Evolutionary conservation across 92 coral and sea anemone species (phyloP).

Genomic region (Ricordea florida): DNA sequence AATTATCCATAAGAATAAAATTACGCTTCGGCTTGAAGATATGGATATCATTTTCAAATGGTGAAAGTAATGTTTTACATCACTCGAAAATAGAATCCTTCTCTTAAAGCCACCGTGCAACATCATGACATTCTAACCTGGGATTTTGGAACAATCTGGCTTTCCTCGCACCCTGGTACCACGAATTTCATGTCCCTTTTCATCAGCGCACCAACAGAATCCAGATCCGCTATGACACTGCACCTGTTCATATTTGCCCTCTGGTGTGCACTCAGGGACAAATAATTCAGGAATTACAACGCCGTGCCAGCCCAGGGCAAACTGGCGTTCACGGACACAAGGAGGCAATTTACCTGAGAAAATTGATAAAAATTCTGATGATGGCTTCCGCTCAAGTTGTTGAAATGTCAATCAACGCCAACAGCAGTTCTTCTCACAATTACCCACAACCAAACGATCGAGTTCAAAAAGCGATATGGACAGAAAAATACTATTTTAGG

Average conservation of each 20-base stretch:
- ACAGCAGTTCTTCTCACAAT: no score
- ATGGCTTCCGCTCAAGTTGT: no score
- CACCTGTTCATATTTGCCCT: constrained; percentile 72
- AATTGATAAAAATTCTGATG: background rate
- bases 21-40: no score
- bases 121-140: constrained; percentile 34
- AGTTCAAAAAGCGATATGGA: no score
- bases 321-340: constrained; percentile 75
- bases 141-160: constrained; percentile 59
- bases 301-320: constrained; percentile 86
- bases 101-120: constrained; percentile 15
- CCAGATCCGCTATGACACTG: constrained; percentile 75
- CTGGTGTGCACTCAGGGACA: constrained; percentile 78
- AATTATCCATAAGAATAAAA: no score
- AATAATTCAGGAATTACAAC: constrained; percentile 63
- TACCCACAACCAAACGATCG: no score
- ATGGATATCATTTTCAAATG: no score
- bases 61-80: no score
- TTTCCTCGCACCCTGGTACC: constrained; percentile 72
- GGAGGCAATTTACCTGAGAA: constrained; percentile 34
- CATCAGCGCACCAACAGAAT: constrained; percentile 84
- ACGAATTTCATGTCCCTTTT: constrained; percentile 62
- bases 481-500: no score
- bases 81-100: no score
- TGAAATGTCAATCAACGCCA: no score